Base-by-base conservation (phyloP, 2,113 vertebrate species). In the Syrrhaptes paradoxus region DNA sequence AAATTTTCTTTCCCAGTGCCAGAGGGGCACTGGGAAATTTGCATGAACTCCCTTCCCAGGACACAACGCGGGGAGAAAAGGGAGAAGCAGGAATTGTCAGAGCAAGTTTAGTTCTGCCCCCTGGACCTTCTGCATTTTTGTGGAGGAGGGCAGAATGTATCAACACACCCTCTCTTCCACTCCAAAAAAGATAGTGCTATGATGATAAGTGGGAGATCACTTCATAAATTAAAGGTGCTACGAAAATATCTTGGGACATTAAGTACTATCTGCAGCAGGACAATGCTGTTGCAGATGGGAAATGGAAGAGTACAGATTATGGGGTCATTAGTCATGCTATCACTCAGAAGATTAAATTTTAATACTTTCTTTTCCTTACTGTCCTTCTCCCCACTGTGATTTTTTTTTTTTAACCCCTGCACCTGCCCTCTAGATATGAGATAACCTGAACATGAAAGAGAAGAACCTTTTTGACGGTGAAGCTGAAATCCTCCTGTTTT, bases 21-120 rank as follows among this genome's bases (percentile, higher is more conserved):
- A 97, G 96, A 95, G 95, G 92, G 93, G 92, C 92, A 92, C 78
- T 97, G 90, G 90, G 96, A 97, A 96, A 97, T 97, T 67, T 92
- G 85, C 95, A 88, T 85, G 89, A 88, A 87, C 80, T 91, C 89
- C 82, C 95, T 96, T 73, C 70, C 93, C 92, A 93, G 62, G 80
- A 96, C 92, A 90, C 14, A 36, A 67, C 16, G 0, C 19, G 3
- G 43, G 77, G 45, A 84, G 86, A 83, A 95, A 65, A 87, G 55
- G 36, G 81, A 94, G 93, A 93, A 96, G 92, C 63, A 76, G 89
- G 82, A 96, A 97, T 80, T 94, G 95, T 93, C 78, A 66, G 91
- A 95, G 82, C 96, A 96, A 93, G 93, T 96, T 96, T 38, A 89
- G 93, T 85, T 96, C 91, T 97, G 91, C 93, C 90, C 82, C 87